Evolutionary conservation across 2,888 invertebrate species (phyloP).

Genomic region (Autographa gamma): DNA sequence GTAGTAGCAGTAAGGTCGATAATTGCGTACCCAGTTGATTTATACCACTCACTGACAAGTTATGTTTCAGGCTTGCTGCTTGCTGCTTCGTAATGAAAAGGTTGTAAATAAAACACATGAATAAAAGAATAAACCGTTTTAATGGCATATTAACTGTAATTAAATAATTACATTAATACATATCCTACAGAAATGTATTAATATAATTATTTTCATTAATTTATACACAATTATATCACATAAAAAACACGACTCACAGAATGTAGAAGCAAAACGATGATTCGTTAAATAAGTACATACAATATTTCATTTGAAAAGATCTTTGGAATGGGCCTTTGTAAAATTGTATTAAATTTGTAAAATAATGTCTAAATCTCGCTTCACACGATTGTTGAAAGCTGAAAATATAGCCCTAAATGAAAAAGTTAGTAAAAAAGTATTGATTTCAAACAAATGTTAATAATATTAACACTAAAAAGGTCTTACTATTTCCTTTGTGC

Average conservation of each 20-base stretch:
- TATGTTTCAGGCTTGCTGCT: background rate
- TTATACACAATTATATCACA: constrained; percentile 85
- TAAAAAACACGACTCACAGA: constrained; percentile 83
- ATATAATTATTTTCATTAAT: constrained; percentile 79
- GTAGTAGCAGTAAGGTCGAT: too few species aligned
- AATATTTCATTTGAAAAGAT: constrained; percentile 68
- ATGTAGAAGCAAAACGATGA: constrained; percentile 78
- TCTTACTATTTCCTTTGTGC: constrained; percentile 60
- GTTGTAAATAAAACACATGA: constrained; percentile 61
- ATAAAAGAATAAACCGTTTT: constrained; percentile 87
- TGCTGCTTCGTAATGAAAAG: background rate
- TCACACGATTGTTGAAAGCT: constrained; percentile 36
- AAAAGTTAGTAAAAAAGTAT: constrained; percentile 60
- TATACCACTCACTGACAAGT: too few species aligned
- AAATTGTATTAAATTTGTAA: constrained; percentile 51
- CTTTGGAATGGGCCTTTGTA: constrained; percentile 78
- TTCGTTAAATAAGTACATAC: constrained; percentile 68
- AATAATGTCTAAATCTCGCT: constrained; percentile 45
- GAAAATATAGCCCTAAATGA: constrained; percentile 45
- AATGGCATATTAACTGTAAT: constrained; percentile 84
- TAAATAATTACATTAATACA: constrained; percentile 84
- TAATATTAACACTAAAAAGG: constrained; percentile 50
- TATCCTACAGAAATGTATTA: constrained; percentile 40
- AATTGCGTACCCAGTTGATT: too few species aligned
- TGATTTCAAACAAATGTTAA: constrained; percentile 56